Evolutionary conservation across 2,113 vertebrate genomes (phyloP).

Genomic region (Peromyscus leucopus): DNA sequence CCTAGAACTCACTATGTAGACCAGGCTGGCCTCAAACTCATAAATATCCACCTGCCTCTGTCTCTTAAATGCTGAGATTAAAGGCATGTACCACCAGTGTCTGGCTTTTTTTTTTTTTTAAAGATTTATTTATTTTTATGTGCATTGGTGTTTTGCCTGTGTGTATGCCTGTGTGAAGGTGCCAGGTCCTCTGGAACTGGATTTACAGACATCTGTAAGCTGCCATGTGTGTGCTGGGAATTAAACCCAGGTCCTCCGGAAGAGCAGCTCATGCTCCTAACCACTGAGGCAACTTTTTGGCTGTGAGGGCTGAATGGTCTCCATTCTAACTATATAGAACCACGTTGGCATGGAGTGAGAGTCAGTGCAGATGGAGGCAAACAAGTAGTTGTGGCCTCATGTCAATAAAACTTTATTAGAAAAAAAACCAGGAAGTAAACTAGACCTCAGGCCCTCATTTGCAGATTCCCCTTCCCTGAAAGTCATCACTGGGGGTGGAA

Average conservation of each 20-base stretch:
- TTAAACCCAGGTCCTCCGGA: background rate
- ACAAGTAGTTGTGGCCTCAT: background rate
- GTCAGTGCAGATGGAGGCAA: background rate
- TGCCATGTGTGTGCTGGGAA: background rate
- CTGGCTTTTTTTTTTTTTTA: background rate
- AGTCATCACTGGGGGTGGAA: no score
- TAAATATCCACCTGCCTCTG: background rate
- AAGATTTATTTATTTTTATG: background rate
- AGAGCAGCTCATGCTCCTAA: background rate
- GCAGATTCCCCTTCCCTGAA: background rate
- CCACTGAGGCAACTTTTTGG: background rate
- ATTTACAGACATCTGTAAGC: background rate
- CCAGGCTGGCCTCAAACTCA: background rate
- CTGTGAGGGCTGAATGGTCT: background rate
- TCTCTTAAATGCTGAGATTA: background rate
- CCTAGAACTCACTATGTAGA: background rate
- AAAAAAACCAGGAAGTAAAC: background rate
- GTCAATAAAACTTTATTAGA: slow-evolving; percentile 58
- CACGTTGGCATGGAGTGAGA: background rate
- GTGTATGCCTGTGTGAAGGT: background rate
- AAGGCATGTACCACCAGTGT: background rate
- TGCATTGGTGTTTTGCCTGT: background rate
- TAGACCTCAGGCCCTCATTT: background rate
- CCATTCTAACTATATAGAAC: no score
- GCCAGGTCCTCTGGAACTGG: background rate